A percentile compares a stretch with the other conserved stretches of the same genome.
These are phyloP conservation scores for Ellobium chinense DNA, from an alignment of 2,888 invertebrate species.

Conservation along the genomic window DNA sequence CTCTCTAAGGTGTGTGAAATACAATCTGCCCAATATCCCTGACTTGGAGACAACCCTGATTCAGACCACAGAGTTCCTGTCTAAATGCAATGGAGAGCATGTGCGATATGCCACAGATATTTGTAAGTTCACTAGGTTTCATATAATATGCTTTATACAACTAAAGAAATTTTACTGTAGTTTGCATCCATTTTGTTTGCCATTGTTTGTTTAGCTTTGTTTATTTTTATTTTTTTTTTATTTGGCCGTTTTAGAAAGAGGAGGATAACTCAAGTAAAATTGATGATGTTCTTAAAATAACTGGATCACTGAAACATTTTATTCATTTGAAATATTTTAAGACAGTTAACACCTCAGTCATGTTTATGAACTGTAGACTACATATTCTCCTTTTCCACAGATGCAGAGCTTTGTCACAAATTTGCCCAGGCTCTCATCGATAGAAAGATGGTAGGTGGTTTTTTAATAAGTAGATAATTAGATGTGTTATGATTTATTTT, in stretches of 20 bases:
- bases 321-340: no score
- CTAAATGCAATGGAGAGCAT: conserved; percentile 93
- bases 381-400: conserved; percentile 84
- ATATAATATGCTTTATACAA: no score
- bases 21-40: conserved; percentile 74
- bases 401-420: conserved; percentile 92
- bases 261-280: no score
- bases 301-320: no score
- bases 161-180: no score
- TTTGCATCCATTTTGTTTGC: no score
- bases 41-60: conserved; percentile 83
- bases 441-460: conserved; percentile 82
- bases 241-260: no score
- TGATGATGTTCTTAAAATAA: no score
- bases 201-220: not conserved
- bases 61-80: conserved; percentile 92
- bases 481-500: no score
- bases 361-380: no score
- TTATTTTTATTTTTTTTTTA: not conserved
- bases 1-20: conserved; percentile 76
- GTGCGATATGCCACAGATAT: conserved; percentile 91
- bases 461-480: no score
- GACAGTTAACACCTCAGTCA: no score
- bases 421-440: conserved; percentile 89
- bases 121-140: conserved; percentile 86